Conservation (phyloP, 2,797 vertebrate species). For the Dryobates pubescens region DNA sequence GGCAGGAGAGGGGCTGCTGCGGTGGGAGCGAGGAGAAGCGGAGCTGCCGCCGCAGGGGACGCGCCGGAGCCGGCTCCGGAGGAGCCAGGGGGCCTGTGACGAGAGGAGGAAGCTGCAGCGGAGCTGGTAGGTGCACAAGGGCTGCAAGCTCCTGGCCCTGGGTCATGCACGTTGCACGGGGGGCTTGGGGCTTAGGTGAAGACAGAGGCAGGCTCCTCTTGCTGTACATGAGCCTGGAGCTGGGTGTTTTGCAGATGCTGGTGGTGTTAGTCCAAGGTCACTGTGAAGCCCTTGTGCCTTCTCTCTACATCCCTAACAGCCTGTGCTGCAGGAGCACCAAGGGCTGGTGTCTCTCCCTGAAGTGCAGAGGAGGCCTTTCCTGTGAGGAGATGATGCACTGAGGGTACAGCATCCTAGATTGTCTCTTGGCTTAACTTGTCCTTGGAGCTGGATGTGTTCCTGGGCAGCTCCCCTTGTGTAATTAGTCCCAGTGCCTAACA, state of each 20-base stretch:
- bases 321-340: neutral
- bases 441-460: neutral
- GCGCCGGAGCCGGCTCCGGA: accelerated
- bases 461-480: accelerated
- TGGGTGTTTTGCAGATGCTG: accelerated
- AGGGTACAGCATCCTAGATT: accelerated
- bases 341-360: neutral
- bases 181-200: accelerated
- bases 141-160: accelerated
- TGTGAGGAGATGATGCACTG: accelerated
- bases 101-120: neutral
- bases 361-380: neutral
- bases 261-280: neutral
- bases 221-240: accelerated
- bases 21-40: accelerated
- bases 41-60: accelerated
- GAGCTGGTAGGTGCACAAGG: accelerated
- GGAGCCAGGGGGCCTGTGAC: accelerated
- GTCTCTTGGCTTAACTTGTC: neutral
- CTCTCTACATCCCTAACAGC: neutral
- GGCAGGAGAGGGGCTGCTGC: accelerated
- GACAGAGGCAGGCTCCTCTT: accelerated
- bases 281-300: neutral
- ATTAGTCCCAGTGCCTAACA: neutral
- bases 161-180: accelerated